Evolutionary conservation across 53 echinoderm and acorn worm species (phyloP).

Genomic region (Actinopyga echinites): DNA sequence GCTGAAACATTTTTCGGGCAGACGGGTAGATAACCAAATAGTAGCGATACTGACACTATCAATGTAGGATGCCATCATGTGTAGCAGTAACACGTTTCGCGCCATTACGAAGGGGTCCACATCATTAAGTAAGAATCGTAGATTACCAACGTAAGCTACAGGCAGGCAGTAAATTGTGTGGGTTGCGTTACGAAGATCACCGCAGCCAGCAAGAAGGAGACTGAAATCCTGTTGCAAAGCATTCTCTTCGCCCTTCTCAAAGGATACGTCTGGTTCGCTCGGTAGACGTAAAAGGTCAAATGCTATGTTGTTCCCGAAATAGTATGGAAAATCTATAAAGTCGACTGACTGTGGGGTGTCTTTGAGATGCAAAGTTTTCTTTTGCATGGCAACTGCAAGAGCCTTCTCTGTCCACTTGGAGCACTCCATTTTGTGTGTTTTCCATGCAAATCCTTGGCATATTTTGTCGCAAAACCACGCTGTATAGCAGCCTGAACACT

Average conservation of each 20-base stretch:
- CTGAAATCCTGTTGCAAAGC: background rate
- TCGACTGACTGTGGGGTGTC: no score
- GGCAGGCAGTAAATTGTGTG: conserved; percentile 7
- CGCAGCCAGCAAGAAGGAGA: conserved; percentile 1
- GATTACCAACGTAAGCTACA: background rate
- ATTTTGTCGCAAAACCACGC: background rate
- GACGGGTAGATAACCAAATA: conserved; percentile 4
- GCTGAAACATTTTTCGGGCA: background rate
- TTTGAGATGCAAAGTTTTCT: no score
- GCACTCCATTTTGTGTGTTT: background rate
- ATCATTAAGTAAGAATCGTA: background rate
- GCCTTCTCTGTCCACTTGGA: background rate
- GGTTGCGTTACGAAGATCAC: conserved; percentile 11
- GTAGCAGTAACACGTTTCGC: conserved; percentile 1
- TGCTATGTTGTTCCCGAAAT: conserved; percentile 11
- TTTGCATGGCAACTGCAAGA: background rate
- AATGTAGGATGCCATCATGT: background rate
- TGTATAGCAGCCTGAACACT: background rate
- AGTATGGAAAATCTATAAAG: background rate
- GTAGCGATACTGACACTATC: background rate
- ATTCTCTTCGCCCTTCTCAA: background rate
- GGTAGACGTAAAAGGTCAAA: background rate
- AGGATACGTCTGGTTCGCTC: background rate
- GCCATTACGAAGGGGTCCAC: conserved; percentile 14
- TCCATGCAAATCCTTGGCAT: background rate